Conservation (phyloP, 2,888 invertebrate species). For the Thera obeliscata region DNA sequence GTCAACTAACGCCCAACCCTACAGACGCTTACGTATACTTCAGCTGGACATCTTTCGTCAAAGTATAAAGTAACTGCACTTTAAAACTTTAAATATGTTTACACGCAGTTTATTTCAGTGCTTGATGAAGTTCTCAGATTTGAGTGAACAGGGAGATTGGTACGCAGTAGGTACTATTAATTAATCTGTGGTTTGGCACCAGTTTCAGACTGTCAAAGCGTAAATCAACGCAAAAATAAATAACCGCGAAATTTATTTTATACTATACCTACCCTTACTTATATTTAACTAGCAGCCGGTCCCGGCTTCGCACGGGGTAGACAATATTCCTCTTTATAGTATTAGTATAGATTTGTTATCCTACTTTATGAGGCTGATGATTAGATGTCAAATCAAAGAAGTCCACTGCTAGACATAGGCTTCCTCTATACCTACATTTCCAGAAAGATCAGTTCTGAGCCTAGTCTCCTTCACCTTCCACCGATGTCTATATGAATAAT, state of each 20-base stretch:
- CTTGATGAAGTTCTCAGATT: conserved; percentile 26
- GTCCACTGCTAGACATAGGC: too few species aligned
- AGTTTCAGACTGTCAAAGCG: background rate
- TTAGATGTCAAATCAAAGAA: too few species aligned
- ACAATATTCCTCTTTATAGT: too few species aligned
- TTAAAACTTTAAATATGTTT: conserved; percentile 54
- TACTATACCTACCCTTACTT: background rate
- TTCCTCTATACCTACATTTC: too few species aligned
- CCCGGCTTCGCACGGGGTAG: too few species aligned
- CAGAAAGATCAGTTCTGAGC: too few species aligned
- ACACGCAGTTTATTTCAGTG: conserved; percentile 41
- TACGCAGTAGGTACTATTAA: too few species aligned
- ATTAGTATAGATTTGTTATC: too few species aligned
- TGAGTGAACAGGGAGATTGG: conserved; percentile 11
- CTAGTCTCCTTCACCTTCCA: too few species aligned
- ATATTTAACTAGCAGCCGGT: background rate
- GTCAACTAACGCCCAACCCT: conserved; percentile 50
- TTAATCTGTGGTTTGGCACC: background rate
- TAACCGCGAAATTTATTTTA: background rate
- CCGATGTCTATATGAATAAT: too few species aligned
- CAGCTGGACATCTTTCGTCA: conserved; percentile 60
- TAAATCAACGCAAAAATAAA: conserved; percentile 1
- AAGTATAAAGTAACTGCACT: conserved; percentile 56
- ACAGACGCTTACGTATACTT: conserved; percentile 63
- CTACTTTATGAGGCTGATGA: too few species aligned